phyloP scores from a whole-genome alignment of 37 sponge, comb jelly and placozoan genomes.

The Cladorhizidae sp. region DNA sequence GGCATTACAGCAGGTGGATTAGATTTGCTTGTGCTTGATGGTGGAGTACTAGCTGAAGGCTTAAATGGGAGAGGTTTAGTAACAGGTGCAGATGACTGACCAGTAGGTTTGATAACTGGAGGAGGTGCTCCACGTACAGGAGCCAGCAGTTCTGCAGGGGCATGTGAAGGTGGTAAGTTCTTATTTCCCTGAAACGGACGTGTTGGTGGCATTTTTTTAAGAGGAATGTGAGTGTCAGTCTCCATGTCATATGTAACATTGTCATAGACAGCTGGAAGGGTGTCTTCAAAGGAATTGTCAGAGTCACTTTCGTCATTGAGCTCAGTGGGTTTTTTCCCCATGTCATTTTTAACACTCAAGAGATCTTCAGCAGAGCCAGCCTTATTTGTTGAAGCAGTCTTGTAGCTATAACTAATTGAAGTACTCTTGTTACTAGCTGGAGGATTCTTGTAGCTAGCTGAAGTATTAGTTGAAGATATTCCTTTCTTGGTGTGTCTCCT shows the following conservation, averaged over 20 bases:
- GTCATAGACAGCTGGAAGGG: background rate
- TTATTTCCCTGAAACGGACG: background rate
- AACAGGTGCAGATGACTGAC: background rate
- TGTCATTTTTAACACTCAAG: background rate
- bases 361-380: slow-evolving; percentile 1
- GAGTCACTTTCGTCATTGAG: background rate
- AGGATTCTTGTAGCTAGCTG: background rate
- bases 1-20: background rate
- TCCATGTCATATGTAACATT: background rate
- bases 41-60: background rate
- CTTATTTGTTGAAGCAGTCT: background rate
- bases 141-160: background rate
- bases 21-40: slow-evolving; percentile 1
- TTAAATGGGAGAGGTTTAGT: background rate
- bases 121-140: background rate
- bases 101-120: background rate
- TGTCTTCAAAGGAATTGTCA: slow-evolving; percentile 3
- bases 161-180: background rate
- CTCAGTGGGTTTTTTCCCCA: background rate
- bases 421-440: background rate
- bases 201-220: background rate
- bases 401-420: background rate
- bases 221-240: background rate
- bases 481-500: background rate
- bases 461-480: too few relatives aligned